Conservation (phyloP, 2,888 invertebrate species). For the Platypus cylindrus region DNA sequence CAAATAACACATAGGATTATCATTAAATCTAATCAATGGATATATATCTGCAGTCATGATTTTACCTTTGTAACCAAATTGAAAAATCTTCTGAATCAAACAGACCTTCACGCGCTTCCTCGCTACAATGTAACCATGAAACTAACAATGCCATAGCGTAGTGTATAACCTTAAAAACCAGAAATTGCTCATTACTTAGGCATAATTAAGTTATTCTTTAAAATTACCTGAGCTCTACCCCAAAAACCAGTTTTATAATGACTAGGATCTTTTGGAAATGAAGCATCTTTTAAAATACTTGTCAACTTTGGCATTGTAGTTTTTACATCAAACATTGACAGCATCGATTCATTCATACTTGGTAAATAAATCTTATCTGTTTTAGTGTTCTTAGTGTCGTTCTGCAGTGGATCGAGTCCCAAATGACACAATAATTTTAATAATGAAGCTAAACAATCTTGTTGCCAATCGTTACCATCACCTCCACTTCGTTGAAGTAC, state of each 20-base stretch:
- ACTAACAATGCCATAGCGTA: slow-evolving; percentile 86
- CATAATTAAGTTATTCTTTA: no score
- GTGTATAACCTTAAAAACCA: slow-evolving; percentile 48
- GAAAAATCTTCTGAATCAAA: slow-evolving; percentile 64
- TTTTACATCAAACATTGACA: slow-evolving; percentile 53
- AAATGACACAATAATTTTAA: slow-evolving; percentile 77
- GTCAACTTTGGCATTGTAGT: slow-evolving; percentile 72
- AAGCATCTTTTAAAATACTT: slow-evolving; percentile 77
- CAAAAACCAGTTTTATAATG: slow-evolving; percentile 87
- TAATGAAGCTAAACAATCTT: slow-evolving; percentile 82
- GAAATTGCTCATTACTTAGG: slow-evolving; percentile 1
- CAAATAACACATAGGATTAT: neutral
- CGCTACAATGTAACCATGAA: slow-evolving; percentile 83
- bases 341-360: slow-evolving; percentile 58
- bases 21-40: neutral
- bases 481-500: slow-evolving; percentile 58
- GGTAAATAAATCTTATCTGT: slow-evolving; percentile 56
- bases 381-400: slow-evolving; percentile 30
- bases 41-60: neutral
- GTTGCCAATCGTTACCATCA: slow-evolving; percentile 84
- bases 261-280: slow-evolving; percentile 64
- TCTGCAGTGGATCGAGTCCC: slow-evolving; percentile 51
- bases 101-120: slow-evolving; percentile 60
- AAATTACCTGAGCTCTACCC: slow-evolving; percentile 68
- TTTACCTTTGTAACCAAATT: slow-evolving; percentile 71